Base-by-base conservation (phyloP, 2,797 vertebrate species). In the Hemitrygon akajei region DNA sequence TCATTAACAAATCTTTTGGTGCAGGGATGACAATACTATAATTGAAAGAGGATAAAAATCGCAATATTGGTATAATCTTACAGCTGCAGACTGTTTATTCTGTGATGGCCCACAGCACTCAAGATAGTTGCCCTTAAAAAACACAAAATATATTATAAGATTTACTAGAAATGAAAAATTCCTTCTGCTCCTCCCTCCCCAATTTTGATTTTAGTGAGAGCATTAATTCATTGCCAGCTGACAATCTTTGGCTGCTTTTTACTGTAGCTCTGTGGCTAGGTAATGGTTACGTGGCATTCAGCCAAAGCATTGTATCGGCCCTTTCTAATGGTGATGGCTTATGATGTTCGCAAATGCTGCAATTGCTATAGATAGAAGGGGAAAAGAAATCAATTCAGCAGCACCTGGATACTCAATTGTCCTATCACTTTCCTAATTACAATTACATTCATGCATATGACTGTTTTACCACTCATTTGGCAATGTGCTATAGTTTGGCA, bases 71-170 rank as follows among this genome's bases (percentile, higher is more conserved):
- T 40, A 93, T 93, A 93, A 93, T 93, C 91, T 93, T 76, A 37
- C 71, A 93, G 40, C 22, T 93, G 91, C 91, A 93, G 91, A n/a
- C 91, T 93, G 37, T 58, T 93, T n/a, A n/a, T 93, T 93, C 71
- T 20, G 73, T 93, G 47, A 58, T 56, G 40, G 40, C 40, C 71
- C 27, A 9, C 25, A 76, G 40, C 40, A 76, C 40, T n/a, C 25
- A 58, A 58, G 69, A 47, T 40, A 58, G 71, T 93, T 93, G 71
- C 47, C 91, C 69, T 93, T 76, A 56, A 93, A 93, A 76, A 71
- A 91, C 89, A 76, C 91, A 93, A 93, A 93, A 76, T 12, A 58
- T 76, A 71, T 47, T 91, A 22, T 47, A 93, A 76, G 71, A 73
- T 93, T 93, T 93, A 93, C 66, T n/a, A 27, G 27, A 56, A 93